These are phyloP conservation scores for Orthochromis indermauri DNA, from an alignment of 2,113 vertebrate genomes.

Conservation along the genomic window DNA sequence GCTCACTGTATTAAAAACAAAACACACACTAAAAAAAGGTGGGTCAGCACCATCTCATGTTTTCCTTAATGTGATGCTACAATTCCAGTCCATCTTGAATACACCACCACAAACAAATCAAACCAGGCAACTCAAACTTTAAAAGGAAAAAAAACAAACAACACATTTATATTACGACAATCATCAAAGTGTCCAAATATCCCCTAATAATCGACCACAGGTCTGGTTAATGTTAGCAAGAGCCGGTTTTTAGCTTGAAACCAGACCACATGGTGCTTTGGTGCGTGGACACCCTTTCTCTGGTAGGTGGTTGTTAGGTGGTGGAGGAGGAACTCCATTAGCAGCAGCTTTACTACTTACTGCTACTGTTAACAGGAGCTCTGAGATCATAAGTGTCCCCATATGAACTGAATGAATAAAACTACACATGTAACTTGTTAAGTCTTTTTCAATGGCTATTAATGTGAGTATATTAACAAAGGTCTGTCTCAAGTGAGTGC, in stretches of 20 bases:
- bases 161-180: conserved; percentile 10
- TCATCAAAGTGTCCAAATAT: background rate
- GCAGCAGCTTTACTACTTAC: background rate
- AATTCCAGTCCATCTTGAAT: background rate
- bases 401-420: conserved; percentile 16
- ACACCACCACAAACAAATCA: conserved; percentile 3
- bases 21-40: background rate
- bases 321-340: background rate
- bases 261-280: conserved; percentile 22
- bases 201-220: background rate
- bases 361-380: background rate
- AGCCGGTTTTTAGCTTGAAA: background rate
- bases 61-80: background rate
- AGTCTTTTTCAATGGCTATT: background rate
- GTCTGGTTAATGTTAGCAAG: background rate
- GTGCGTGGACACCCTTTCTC: background rate
- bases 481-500: background rate
- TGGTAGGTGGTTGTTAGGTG: background rate
- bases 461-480: background rate
- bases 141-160: background rate
- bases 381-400: background rate
- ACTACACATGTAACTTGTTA: conserved; percentile 3
- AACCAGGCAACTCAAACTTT: background rate
- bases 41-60: background rate
- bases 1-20: background rate